Evolutionary conservation across 2,888 invertebrate genomes (phyloP).

Genomic region (Gari tellinella): DNA sequence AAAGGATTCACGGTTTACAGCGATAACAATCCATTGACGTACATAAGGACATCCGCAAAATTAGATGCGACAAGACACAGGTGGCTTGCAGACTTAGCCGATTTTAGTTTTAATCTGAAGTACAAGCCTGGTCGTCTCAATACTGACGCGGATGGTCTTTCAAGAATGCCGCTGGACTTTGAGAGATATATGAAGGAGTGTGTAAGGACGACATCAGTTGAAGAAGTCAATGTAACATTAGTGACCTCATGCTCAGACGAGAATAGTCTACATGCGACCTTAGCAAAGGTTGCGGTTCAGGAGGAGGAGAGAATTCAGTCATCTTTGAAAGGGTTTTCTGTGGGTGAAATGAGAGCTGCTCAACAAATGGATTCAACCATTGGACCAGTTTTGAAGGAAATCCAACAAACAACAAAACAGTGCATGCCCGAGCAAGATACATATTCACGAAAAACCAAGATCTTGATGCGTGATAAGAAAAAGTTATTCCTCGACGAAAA

Average conservation of each 20-base stretch:
- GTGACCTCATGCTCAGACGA: too few species aligned
- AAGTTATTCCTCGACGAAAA: not conserved
- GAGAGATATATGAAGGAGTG: constrained; percentile 20
- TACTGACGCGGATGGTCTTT: constrained; percentile 39
- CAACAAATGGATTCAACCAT: too few species aligned
- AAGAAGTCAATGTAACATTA: not conserved
- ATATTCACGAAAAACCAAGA: too few species aligned
- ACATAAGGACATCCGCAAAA: constrained; percentile 35
- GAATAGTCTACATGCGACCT: too few species aligned
- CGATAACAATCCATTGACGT: constrained; percentile 50
- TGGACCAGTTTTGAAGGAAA: too few species aligned
- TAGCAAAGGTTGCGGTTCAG: too few species aligned
- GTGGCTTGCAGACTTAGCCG: constrained; percentile 47
- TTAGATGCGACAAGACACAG: constrained; percentile 35
- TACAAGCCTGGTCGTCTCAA: constrained; percentile 45
- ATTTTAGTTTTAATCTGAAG: constrained; percentile 49
- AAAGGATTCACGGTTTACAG: constrained; percentile 39
- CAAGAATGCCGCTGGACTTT: constrained; percentile 45
- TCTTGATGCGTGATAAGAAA: too few species aligned
- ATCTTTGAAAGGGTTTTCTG: too few species aligned
- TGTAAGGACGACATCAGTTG: not conserved
- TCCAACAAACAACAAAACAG: too few species aligned
- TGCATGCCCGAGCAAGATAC: too few species aligned
- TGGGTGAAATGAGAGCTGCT: too few species aligned
- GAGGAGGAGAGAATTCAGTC: too few species aligned